Base-by-base conservation (phyloP, 2,888 invertebrate genomes). In the Pachymerium ferrugineum region DNA sequence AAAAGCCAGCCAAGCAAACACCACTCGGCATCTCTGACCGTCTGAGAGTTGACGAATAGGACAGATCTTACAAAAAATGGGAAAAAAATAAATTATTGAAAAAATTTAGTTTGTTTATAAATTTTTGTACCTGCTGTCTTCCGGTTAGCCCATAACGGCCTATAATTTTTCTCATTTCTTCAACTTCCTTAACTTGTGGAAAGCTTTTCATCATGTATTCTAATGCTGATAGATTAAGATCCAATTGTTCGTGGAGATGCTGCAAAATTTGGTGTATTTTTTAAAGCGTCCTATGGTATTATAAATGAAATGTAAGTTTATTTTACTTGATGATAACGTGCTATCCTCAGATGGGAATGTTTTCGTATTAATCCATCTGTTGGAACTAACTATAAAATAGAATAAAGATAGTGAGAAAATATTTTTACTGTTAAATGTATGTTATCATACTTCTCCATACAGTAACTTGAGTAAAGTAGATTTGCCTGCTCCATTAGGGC, bases 161-260 rank as follows among this genome's bases (percentile, higher is more conserved):
- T 79, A 99, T 96, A 78, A 99, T 98, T 84, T 96, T 97, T 75
- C 99, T 87, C 98, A 99, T 98, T 83, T 97, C 98, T 84, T 99
- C 99, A 30, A 92, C 89, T 83, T 99, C 99, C 79, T 97, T 96
- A 6, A 99, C 92, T 12, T 93, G 94, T 0, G 99, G 98, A 84
- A 96, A 99, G 79, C 91, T 88, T 80, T 89, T 90, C 92, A 98
- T 90, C 98, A 99, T 99, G 84, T 97, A 99, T 79, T 99, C 98
- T 54, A 99, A 85, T 10, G 99, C 97, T 25, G 97, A 94, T 78
- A 93, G 85, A 81, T 97, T 94, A 81, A 99, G 85, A 83, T 99
- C 97, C 28, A 99, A 86, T 76, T 97, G 86, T 83, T 99, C 99
- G 80, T 96, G 96, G 79, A 99, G 86, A 86, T 99, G 99, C 84